A percentile compares a stretch with the other conserved stretches of the same genome.
These are phyloP conservation scores for Cyrtorhinus lividipennis DNA, from an alignment of 1,140 invertebrate species.

Conservation along the genomic window DNA sequence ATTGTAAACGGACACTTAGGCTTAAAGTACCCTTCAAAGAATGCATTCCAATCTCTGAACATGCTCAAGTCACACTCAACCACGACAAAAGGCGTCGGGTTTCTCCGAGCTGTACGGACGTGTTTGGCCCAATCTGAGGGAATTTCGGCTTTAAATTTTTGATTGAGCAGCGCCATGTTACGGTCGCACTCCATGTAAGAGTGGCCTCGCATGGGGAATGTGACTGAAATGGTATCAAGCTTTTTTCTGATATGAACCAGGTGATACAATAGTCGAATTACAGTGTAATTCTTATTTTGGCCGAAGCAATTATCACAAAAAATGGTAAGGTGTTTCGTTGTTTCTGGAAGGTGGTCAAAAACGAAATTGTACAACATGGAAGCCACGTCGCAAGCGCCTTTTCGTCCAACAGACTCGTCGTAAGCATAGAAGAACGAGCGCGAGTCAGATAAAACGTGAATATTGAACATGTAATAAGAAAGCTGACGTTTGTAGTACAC, in stretches of 20 bases:
- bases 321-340: neutral
- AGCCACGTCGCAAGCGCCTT: constrained; percentile 17
- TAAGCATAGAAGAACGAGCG: constrained; percentile 22
- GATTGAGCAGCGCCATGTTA: too few species aligned
- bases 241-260: too few species aligned
- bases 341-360: constrained; percentile 16
- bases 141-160: too few species aligned
- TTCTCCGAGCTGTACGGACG: too few species aligned
- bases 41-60: constrained; percentile 18
- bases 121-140: too few species aligned
- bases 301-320: neutral
- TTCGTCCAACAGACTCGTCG: constrained; percentile 17
- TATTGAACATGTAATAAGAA: constrained; percentile 20
- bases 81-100: too few species aligned
- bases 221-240: neutral
- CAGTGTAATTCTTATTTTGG: neutral
- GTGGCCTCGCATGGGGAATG: too few species aligned
- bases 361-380: constrained; percentile 17
- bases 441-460: constrained; percentile 17
- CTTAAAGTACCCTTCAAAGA: constrained; percentile 10
- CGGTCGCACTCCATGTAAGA: too few species aligned
- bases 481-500: constrained; percentile 23
- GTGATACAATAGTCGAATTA: neutral
- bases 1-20: constrained; percentile 18
- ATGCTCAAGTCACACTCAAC: too few species aligned